Conservation (phyloP, 2,113 vertebrate species). For the Mirza zaza region DNA sequence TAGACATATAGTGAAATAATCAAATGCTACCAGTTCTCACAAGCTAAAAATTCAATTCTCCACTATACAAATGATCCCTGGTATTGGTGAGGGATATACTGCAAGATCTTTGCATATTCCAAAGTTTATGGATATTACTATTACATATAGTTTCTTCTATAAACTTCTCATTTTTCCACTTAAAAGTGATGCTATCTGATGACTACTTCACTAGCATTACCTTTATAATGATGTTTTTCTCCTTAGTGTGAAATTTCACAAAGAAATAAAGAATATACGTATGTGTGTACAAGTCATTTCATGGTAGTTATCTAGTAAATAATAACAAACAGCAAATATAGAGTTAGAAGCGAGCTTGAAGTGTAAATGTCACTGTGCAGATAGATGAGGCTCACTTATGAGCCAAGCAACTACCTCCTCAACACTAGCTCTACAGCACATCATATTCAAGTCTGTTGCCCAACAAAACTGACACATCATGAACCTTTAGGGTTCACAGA, state of each 20-base stretch:
- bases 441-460: background rate
- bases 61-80: background rate
- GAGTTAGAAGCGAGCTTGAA: background rate
- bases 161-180: background rate
- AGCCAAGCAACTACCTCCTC: background rate
- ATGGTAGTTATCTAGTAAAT: background rate
- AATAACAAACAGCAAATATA: background rate
- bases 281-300: background rate
- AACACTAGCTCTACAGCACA: background rate
- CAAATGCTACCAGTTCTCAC: slow-evolving; percentile 39
- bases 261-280: background rate
- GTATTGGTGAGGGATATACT: background rate
- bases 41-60: background rate
- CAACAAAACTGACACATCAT: background rate
- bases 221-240: slow-evolving; percentile 12
- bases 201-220: background rate
- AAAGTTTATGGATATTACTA: background rate
- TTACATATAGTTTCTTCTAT: background rate
- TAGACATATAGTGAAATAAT: slow-evolving; percentile 66
- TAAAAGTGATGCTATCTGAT: background rate
- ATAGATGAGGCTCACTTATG: background rate
- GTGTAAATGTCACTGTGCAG: background rate
- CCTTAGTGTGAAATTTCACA: background rate
- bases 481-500: background rate
- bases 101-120: background rate